A percentile compares a stretch with the other conserved stretches of the same genome.
Evolutionary conservation across 2,888 invertebrate genomes (phyloP).

Genomic region (Drosophila bunnanda): DNA sequence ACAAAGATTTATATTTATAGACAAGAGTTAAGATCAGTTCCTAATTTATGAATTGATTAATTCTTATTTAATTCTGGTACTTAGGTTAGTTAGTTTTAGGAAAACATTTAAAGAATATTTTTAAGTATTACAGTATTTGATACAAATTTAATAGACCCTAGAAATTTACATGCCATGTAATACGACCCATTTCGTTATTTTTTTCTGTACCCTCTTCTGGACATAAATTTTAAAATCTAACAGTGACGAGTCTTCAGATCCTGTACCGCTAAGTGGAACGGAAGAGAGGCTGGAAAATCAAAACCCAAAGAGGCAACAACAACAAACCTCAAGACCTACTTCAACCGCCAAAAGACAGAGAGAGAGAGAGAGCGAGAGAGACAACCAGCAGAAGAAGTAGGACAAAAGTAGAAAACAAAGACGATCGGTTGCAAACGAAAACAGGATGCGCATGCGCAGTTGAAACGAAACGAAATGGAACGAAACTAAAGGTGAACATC

Average conservation of each 20-base stretch:
- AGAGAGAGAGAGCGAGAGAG: slow-evolving; percentile 10
- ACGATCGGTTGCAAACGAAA: slow-evolving; percentile 54
- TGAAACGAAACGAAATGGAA: slow-evolving; percentile 63
- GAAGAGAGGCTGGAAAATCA: slow-evolving; percentile 59
- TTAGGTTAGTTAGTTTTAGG: background rate
- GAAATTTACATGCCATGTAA: background rate
- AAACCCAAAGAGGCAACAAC: slow-evolving; percentile 34
- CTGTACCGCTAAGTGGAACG: slow-evolving; percentile 48
- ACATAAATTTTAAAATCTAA: slow-evolving; percentile 34
- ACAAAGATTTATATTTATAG: too few relatives aligned
- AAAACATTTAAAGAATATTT: background rate
- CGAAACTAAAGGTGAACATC: slow-evolving; percentile 63
- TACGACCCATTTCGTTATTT: slow-evolving; percentile 27
- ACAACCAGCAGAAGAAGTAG: slow-evolving; percentile 53
- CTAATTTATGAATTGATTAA: background rate
- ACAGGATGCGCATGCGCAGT: slow-evolving; percentile 75
- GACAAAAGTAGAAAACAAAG: slow-evolving; percentile 57
- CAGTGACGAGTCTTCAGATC: slow-evolving; percentile 44
- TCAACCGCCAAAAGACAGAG: slow-evolving; percentile 22
- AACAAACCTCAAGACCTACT: slow-evolving; percentile 62
- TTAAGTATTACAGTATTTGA: background rate
- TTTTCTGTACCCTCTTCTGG: background rate
- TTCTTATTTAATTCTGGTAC: background rate
- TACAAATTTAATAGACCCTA: background rate
- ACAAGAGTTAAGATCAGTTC: background rate